These are phyloP conservation scores for Tauraco erythrolophus DNA, from an alignment of 2,113 vertebrate species.

Conservation along the genomic window DNA sequence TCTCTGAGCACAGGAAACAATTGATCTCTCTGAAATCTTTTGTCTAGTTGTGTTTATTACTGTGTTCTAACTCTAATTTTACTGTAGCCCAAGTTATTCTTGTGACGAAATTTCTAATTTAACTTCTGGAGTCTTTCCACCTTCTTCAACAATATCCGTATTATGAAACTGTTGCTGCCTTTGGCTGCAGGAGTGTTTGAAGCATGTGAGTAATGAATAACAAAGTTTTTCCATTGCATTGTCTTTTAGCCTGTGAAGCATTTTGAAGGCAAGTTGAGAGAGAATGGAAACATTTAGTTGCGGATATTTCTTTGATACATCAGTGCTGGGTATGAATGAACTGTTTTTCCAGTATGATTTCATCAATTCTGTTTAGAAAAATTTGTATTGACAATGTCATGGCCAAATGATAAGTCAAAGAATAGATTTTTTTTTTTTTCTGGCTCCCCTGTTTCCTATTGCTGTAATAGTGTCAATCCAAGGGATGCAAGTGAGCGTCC, in stretches of 20 bases:
- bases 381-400: not conserved
- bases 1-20: not conserved
- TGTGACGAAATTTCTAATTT: conserved; percentile 22
- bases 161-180: not conserved
- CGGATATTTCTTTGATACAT: not conserved
- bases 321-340: not conserved
- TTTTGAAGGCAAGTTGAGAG: not conserved
- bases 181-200: conserved; percentile 27
- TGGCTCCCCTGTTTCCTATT: not conserved
- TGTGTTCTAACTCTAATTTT: not conserved
- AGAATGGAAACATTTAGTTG: not conserved
- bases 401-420: not conserved
- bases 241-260: not conserved
- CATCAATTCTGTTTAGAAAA: not conserved
- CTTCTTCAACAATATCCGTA: not conserved
- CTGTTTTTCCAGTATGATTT: not conserved
- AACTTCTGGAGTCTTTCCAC: conserved; percentile 7
- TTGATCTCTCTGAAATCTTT: not conserved
- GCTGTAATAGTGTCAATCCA: not conserved
- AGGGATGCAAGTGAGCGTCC: not conserved
- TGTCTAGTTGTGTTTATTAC: not conserved
- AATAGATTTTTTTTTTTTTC: not conserved
- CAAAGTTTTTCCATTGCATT: not conserved
- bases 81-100: not conserved
- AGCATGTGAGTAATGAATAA: not conserved